Evolutionary conservation across 2,888 invertebrate genomes (phyloP).

Genomic region (Sphaeridia pumilis): DNA sequence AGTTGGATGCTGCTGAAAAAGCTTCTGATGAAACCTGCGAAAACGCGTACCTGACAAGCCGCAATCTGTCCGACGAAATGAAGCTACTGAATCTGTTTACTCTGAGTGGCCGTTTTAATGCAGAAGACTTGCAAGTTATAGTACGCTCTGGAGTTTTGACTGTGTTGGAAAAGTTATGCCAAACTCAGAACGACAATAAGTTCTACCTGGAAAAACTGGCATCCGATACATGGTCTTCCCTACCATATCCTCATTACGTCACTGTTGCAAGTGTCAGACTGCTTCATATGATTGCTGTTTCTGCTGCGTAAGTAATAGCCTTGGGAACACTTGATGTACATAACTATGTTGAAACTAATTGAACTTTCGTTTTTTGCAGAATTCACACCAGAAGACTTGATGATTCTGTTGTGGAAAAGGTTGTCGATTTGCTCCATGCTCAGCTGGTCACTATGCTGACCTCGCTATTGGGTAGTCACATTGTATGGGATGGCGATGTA

Average conservation of each 20-base stretch:
- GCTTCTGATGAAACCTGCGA: neutral
- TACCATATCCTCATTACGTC: slow-evolving; percentile 35
- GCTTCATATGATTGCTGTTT: slow-evolving; percentile 47
- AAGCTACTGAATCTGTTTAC: slow-evolving; percentile 42
- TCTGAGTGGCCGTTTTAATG: slow-evolving; percentile 47
- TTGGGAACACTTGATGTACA: neutral
- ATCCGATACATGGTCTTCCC: slow-evolving; percentile 22
- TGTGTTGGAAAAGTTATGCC: slow-evolving; percentile 42
- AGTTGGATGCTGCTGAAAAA: slow-evolving; percentile 8
- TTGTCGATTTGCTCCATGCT: slow-evolving; percentile 46
- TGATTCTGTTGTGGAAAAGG: slow-evolving; percentile 42
- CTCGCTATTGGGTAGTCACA: slow-evolving; percentile 28
- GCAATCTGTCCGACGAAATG: slow-evolving; percentile 25
- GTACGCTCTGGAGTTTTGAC: slow-evolving; percentile 47
- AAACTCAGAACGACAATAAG: slow-evolving; percentile 9
- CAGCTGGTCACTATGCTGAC: slow-evolving; percentile 40
- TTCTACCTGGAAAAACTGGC: slow-evolving; percentile 17
- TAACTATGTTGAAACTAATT: neutral
- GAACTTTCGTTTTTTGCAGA: slow-evolving; percentile 37
- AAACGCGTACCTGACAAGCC: too few species aligned
- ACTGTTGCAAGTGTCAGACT: slow-evolving; percentile 45
- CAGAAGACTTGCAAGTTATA: slow-evolving; percentile 48
- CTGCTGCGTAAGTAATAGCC: slow-evolving; percentile 42
- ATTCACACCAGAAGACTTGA: slow-evolving; percentile 46
- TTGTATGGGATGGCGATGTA: slow-evolving; percentile 30